phyloP scores from a whole-genome alignment of 2,113 vertebrate genomes.

The Halichoerus grypus region DNA sequence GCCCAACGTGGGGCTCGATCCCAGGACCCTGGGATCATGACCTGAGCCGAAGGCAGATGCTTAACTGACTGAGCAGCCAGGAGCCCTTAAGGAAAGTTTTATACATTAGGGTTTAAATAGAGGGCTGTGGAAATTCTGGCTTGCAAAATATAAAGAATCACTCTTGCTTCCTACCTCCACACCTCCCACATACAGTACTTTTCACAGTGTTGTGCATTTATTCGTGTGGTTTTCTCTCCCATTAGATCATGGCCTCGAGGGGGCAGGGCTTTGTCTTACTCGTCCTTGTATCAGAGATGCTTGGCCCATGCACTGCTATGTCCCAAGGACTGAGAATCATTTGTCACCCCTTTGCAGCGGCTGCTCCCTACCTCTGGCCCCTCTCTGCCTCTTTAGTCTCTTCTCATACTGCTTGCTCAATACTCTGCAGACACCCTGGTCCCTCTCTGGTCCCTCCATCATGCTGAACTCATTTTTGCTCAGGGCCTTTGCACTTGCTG shows the following conservation, averaged over 20 bases:
- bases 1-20: too few relatives aligned
- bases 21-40: too few relatives aligned
- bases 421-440: too few relatives aligned
- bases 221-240: background rate
- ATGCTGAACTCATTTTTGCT: background rate
- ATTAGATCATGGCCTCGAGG: background rate
- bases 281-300: background rate
- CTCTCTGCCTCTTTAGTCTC: background rate
- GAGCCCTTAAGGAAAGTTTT: background rate
- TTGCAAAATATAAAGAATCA: background rate
- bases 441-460: background rate
- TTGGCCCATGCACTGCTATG: background rate
- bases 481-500: background rate
- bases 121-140: background rate
- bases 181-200: background rate
- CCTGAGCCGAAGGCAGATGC: too few relatives aligned
- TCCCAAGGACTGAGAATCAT: background rate
- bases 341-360: background rate
- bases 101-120: background rate
- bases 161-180: background rate
- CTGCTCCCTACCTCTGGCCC: background rate
- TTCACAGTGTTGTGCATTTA: rapidly evolving
- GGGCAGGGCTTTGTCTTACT: background rate
- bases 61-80: too few relatives aligned
- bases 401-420: background rate